Percentiles rank a stretch among this genome's conserved stretches.
phyloP scores from a whole-genome alignment of 2,888 invertebrate species.

The Drosophila histrio region DNA sequence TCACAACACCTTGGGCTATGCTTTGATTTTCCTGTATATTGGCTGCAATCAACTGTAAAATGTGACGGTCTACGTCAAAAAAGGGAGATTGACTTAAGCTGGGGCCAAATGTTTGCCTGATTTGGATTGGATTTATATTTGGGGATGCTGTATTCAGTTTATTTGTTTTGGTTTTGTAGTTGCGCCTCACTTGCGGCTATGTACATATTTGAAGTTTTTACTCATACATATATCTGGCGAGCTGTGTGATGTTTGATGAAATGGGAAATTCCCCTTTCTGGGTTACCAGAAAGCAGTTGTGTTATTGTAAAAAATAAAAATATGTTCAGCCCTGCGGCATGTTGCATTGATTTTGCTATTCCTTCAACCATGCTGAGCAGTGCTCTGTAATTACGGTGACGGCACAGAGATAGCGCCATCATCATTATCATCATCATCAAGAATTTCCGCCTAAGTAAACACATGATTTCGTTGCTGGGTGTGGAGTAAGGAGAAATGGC shows the following conservation, averaged over 20 bases:
- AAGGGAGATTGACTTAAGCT: constrained; percentile 63
- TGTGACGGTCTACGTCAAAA: constrained; percentile 41
- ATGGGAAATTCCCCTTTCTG: constrained; percentile 11
- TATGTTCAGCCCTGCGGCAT: constrained; percentile 40
- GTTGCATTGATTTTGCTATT: constrained; percentile 58
- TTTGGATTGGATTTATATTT: constrained; percentile 55
- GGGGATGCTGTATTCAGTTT: constrained; percentile 19
- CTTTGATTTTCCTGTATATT: constrained; percentile 69
- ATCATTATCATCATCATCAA: constrained; percentile 27
- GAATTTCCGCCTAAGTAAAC: constrained; percentile 77
- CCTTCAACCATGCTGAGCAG: constrained; percentile 11
- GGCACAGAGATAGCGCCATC: constrained; percentile 32
- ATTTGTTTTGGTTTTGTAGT: constrained; percentile 58
- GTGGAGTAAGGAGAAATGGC: constrained; percentile 2
- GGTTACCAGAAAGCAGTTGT: constrained; percentile 13
- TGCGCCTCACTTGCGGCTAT: constrained; percentile 68
- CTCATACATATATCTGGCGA: not conserved
- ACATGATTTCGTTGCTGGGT: constrained; percentile 63
- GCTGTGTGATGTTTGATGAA: constrained; percentile 4
- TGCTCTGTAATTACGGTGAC: constrained; percentile 46
- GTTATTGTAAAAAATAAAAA: constrained; percentile 44
- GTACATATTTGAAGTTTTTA: constrained; percentile 66
- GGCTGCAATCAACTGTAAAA: constrained; percentile 74
- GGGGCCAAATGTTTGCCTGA: constrained; percentile 60
- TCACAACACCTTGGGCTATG: constrained; percentile 36